These are phyloP conservation scores for Urosaurus nigricauda DNA, from an alignment of 2,797 vertebrate species.

Conservation along the genomic window DNA sequence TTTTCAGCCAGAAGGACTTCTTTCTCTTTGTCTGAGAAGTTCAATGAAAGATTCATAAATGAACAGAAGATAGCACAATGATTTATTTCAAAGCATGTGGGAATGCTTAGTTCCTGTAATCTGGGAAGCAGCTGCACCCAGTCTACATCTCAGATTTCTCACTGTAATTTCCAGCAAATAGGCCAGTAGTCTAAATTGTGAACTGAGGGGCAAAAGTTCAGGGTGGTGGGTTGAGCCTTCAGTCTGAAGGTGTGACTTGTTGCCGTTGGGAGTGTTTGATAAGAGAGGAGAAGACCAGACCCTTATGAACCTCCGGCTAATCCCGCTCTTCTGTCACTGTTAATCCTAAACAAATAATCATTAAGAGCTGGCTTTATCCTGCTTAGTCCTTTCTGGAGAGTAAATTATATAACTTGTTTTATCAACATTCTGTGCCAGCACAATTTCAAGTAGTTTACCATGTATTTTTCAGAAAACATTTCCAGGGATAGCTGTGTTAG, in stretches of 20 bases:
- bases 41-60: neutral
- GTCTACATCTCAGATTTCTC: neutral
- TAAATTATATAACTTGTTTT: constrained; percentile 37
- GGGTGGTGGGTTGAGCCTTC: neutral
- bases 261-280: constrained; percentile 47
- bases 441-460: neutral
- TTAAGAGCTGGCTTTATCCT: constrained; percentile 65
- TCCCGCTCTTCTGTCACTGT: constrained; percentile 68
- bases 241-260: constrained; percentile 53
- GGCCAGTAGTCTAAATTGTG: neutral
- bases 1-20: neutral
- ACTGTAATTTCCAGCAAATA: neutral
- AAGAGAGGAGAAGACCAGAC: constrained; percentile 51
- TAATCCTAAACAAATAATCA: constrained; percentile 79
- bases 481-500: too few relatives aligned
- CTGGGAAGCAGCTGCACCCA: neutral
- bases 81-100: neutral
- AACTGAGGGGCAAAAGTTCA: neutral
- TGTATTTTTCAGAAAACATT: neutral
- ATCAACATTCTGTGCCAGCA: constrained; percentile 3
- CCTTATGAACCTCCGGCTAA: constrained; percentile 67
- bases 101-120: neutral
- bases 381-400: constrained; percentile 1
- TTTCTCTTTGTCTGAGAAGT: neutral
- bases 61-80: neutral